Base-by-base conservation (phyloP, 2,797 vertebrate genomes). In the Sebastolobus altivelis region DNA sequence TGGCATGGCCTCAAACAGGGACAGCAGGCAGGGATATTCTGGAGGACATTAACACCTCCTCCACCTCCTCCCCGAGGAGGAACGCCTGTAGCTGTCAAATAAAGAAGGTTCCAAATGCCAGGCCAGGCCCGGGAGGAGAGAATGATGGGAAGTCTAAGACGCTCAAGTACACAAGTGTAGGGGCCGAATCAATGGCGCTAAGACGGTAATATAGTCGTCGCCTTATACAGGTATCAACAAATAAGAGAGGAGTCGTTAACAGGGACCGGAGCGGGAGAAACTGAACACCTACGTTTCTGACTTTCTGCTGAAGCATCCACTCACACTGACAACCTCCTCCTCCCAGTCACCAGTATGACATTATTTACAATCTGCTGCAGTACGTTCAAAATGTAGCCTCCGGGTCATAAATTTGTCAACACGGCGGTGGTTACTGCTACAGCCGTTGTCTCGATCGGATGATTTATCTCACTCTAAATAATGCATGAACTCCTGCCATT, bases 31-130 rank as follows among this genome's bases (percentile, higher is more conserved):
- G 62, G 66, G 83, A 91, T 92, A 90, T 85, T 88, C 79, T 72
- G 58, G 80, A 85, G 77, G 86, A 87, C 88, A 90, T 89, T 85
- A 93, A 92, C 89, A 93, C 88, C 76, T 84, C 72, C 83, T 75
- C 77, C 84, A 78, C 77, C 83, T 74, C 43, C 37, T 76, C 80
- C 86, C 66, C 4, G 11, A 76, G 67, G 85, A 84, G 85, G 80
- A 81, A 82, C 37, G 80, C 72, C 69, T 77, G 78, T 58, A 81
- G 81, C 79, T 87, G 90, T 93, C 89, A 88, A 88, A 91, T 89
- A 90, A 89, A 91, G 75, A 79, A 83, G 80, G 79, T 65, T 80
- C 59, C 52, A 83, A 89, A 89, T 88, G 81, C 86, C 88, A 84
- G 62, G 12, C 68, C 31, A 60, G 80, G 65, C n/a, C 8, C 8